A percentile compares a stretch with the other conserved stretches of the same genome.
phyloP scores from a whole-genome alignment of 2,888 invertebrate genomes.

The Drosophila multiciliata region DNA sequence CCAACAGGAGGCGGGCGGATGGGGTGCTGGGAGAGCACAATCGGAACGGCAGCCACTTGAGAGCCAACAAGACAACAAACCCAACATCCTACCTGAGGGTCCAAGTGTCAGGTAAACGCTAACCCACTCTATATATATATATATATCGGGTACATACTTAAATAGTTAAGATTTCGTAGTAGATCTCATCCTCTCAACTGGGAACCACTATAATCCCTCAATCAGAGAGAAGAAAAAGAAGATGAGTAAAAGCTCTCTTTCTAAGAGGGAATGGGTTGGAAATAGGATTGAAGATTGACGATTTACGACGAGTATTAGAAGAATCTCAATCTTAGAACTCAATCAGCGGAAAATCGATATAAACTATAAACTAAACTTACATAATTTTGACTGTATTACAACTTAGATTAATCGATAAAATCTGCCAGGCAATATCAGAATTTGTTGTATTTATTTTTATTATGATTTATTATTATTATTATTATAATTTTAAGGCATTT shows the following conservation, averaged over 20 bases:
- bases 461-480: too few species aligned
- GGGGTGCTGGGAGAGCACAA: background rate
- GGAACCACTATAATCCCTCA: background rate
- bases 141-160: background rate
- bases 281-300: background rate
- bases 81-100: conserved; percentile 36
- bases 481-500: background rate
- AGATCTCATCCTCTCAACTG: conserved; percentile 27
- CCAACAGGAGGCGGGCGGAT: background rate
- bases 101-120: conserved; percentile 11
- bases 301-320: background rate
- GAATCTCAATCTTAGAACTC: background rate
- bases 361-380: background rate
- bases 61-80: conserved; percentile 42
- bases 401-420: background rate
- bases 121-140: background rate
- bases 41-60: conserved; percentile 59
- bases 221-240: background rate
- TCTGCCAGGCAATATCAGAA: too few species aligned
- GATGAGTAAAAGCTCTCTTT: background rate
- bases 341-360: background rate
- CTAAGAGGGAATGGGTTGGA: background rate
- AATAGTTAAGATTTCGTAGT: conserved; percentile 35
- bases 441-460: background rate
- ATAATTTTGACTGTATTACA: background rate